Evolutionary conservation across 2,888 invertebrate species (phyloP), one percentile per base, ranked within the genome.

Genomic region (Tenodera sinensis): DNA sequence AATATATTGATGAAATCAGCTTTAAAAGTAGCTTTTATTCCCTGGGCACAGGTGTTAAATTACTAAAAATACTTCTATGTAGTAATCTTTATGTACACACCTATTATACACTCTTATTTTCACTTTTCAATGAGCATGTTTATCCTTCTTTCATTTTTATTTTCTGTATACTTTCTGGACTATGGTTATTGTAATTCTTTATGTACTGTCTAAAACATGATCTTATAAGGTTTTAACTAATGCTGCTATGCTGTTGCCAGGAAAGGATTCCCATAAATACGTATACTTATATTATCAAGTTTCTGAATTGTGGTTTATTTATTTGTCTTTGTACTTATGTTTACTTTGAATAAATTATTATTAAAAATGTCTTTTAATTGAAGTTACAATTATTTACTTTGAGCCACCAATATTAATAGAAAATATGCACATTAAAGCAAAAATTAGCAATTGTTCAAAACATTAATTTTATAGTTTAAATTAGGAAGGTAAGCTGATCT

Each of bases 41-140:
- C 42, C 12, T 42, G 1, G 42, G 12, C 7, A 34, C 9, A 42
- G 0, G 0, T 42, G 12, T 12, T 42, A 42, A 42, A 12, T 42
- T 42, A 42, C 12, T 42, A 42, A 42, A 42, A 6, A 12, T 42
- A 12, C 42, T 42, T 42, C 6, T 42, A 2, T 12, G 12, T 2
- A 42, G 9, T 9, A 42, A 42, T 12, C 42, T 71, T 71, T 20
- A 71, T 15, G 20, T 71, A 71, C 54, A 71, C 25, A 20, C 6
- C 25, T 71, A 3, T 71, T 20, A 20, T 71, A 20, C 42, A 42
- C 88, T 85, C 89, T 89, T 42, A 81, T 54, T 91, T 90, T 90
- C 90, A 90, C 88, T 28, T 71, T 89, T 87, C 87, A 87, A 88
- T 90, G 88, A 88, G 90, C 90, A 90, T 90, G 28, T 84, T 88